Evolutionary conservation across 1,140 invertebrate species (phyloP).

Genomic region (Tribolium madens): DNA sequence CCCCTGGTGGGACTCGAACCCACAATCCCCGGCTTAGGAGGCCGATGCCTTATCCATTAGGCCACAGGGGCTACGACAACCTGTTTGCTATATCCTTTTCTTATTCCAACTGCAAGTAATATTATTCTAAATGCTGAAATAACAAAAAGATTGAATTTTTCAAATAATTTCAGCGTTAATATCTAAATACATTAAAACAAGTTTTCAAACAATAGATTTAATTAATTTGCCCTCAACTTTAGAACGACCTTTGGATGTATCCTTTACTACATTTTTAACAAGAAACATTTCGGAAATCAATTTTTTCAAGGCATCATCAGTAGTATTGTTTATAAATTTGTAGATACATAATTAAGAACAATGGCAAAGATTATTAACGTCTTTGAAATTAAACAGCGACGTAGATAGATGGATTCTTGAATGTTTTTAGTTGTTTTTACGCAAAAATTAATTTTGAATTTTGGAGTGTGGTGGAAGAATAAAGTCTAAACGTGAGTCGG

Average conservation of each 20-base stretch:
- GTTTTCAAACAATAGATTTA: not conserved
- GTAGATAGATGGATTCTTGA: not conserved
- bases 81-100: not conserved
- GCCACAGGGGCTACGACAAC: conserved; percentile 68
- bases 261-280: conserved; percentile 3
- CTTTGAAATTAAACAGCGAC: not conserved
- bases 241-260: not conserved
- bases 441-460: too few relatives aligned
- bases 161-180: too few relatives aligned
- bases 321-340: conserved; percentile 8
- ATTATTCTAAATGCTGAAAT: too few relatives aligned
- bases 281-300: conserved; percentile 15
- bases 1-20: conserved; percentile 81
- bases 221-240: conserved; percentile 19
- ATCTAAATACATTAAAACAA: not conserved
- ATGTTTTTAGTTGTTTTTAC: too few relatives aligned
- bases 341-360: conserved; percentile 26
- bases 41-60: conserved; percentile 83
- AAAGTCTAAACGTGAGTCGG: too few relatives aligned
- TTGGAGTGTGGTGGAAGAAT: too few relatives aligned
- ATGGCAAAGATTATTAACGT: not conserved
- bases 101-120: not conserved
- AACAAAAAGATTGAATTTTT: too few relatives aligned
- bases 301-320: conserved; percentile 27
- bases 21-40: conserved; percentile 81